Conservation (phyloP, 2,797 vertebrate genomes). For the Smutsia gigantea region DNA sequence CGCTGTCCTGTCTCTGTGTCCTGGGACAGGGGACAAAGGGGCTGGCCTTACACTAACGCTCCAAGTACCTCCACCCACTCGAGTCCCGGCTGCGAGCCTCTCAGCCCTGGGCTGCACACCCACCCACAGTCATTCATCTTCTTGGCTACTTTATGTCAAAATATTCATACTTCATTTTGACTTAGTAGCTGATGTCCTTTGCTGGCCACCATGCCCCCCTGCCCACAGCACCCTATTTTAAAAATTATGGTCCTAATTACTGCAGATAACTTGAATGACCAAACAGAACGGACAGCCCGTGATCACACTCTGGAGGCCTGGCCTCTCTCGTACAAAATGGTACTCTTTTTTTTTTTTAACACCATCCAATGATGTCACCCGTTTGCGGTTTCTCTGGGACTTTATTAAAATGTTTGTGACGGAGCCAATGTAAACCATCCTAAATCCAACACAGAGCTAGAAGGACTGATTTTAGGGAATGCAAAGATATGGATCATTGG, state of each 20-base stretch:
- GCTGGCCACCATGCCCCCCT: not conserved
- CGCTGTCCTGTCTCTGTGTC: slow-evolving; percentile 66
- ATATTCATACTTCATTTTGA: slow-evolving; percentile 84
- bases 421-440: slow-evolving; percentile 98
- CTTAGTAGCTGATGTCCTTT: slow-evolving; percentile 82
- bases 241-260: slow-evolving; percentile 83
- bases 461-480: slow-evolving; percentile 95
- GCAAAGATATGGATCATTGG: slow-evolving; percentile 99
- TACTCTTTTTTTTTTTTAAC: slow-evolving; percentile 92
- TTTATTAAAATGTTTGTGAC: slow-evolving; percentile 96
- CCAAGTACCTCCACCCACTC: slow-evolving; percentile 65
- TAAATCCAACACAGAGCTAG: slow-evolving; percentile 96
- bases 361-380: slow-evolving; percentile 98
- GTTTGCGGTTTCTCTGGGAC: slow-evolving; percentile 94
- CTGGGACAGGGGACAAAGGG: slow-evolving; percentile 57
- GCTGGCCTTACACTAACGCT: slow-evolving; percentile 78
- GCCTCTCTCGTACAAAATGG: slow-evolving; percentile 93
- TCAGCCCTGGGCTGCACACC: slow-evolving; percentile 67
- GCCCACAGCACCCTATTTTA: slow-evolving; percentile 50
- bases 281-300: slow-evolving; percentile 74
- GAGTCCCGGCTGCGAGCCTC: slow-evolving; percentile 56
- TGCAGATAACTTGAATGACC: slow-evolving; percentile 84
- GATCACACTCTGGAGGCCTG: slow-evolving; percentile 84
- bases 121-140: slow-evolving; percentile 72
- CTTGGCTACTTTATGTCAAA: slow-evolving; percentile 88